These are phyloP conservation scores for Jordanella pulchra DNA, from an alignment of 2,797 vertebrate species.

Conservation along the genomic window DNA sequence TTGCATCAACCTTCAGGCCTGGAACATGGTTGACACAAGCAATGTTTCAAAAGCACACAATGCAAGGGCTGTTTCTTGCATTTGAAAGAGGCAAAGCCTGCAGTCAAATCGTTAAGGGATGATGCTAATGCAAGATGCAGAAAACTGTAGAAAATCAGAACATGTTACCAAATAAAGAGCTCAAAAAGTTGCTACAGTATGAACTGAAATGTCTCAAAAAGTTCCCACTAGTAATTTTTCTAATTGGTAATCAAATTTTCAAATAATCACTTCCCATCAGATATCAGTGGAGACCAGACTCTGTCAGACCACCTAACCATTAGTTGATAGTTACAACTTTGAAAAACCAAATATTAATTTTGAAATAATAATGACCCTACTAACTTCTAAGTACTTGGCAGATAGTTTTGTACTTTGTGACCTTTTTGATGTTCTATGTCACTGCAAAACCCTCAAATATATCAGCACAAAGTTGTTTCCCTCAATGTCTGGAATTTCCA, in stretches of 20 bases:
- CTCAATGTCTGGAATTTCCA: not conserved
- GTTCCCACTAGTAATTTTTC: not conserved
- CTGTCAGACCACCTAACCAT: not conserved
- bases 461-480: not conserved
- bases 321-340: not conserved
- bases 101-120: slow-evolving; percentile 29
- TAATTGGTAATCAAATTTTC: not conserved
- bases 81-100: slow-evolving; percentile 49
- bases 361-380: not conserved
- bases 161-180: not conserved
- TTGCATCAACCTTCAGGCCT: slow-evolving; percentile 46
- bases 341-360: not conserved
- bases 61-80: slow-evolving; percentile 63
- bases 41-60: slow-evolving; percentile 39
- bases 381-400: not conserved
- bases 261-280: not conserved
- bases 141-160: not conserved
- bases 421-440: not conserved
- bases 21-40: slow-evolving; percentile 47
- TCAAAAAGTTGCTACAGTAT: not conserved
- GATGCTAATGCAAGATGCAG: slow-evolving; percentile 71
- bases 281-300: not conserved
- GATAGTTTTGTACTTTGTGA: not conserved
- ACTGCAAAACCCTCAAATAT: not conserved
- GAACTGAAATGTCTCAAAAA: not conserved